Evolutionary conservation across 2,888 invertebrate species (phyloP).

Genomic region (Diploptera punctata): DNA sequence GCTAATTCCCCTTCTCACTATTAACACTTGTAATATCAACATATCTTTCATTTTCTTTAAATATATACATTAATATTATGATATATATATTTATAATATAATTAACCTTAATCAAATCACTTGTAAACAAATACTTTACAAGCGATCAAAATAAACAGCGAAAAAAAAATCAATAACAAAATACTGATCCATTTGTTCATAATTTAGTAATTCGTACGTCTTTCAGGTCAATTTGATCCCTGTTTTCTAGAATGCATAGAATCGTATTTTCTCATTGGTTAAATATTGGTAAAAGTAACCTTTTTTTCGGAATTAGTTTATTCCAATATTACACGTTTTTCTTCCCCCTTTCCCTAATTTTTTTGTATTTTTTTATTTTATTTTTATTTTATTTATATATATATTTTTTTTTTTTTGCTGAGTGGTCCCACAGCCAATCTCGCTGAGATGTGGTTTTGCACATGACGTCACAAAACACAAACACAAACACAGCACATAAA

Average conservation of each 20-base stretch:
- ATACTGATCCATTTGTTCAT: conserved; percentile 36
- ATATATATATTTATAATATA: conserved; percentile 39
- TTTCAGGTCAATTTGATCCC: conserved; percentile 30
- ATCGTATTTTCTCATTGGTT: conserved; percentile 17
- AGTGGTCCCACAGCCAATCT: conserved; percentile 38
- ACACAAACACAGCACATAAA: conserved; percentile 11
- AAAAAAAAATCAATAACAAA: conserved; percentile 35
- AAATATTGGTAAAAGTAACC: conserved; percentile 26
- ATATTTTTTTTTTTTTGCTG: conserved; percentile 22
- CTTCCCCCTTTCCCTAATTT: not conserved
- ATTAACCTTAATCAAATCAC: conserved; percentile 24
- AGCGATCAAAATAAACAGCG: conserved; percentile 37
- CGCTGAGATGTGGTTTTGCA: conserved; percentile 6
- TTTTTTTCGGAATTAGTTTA: not conserved
- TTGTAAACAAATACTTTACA: conserved; percentile 38
- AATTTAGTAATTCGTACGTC: conserved; percentile 28
- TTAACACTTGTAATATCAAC: conserved; percentile 37
- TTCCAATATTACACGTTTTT: no score
- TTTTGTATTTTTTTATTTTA: conserved; percentile 5
- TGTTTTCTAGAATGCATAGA: conserved; percentile 28
- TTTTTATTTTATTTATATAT: conserved; percentile 3
- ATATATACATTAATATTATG: conserved; percentile 38
- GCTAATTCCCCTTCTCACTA: not conserved
- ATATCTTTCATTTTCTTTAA: conserved; percentile 29
- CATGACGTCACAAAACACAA: not conserved